Percentiles rank a stretch among this genome's conserved stretches.
These are phyloP conservation scores for Octodon degus DNA, from an alignment of 2,113 vertebrate genomes.

Conservation along the genomic window DNA sequence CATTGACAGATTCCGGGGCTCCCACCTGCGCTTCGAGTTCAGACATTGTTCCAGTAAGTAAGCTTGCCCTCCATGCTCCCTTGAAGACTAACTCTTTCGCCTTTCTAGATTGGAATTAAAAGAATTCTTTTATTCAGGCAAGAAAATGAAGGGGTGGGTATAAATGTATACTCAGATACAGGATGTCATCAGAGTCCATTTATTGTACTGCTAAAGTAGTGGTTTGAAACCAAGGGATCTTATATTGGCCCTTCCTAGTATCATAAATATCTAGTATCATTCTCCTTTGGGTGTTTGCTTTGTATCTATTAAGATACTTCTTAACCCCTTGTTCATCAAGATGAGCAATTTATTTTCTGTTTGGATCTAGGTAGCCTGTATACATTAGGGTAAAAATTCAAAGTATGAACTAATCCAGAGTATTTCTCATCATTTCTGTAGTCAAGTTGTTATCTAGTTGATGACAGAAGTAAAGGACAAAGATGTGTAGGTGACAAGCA, in stretches of 20 bases:
- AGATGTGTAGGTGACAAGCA: neutral
- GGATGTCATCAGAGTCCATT: neutral
- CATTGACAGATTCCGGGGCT: slow-evolving; percentile 95
- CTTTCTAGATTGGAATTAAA: neutral
- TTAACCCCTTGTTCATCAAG: neutral
- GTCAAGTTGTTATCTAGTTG: slow-evolving; percentile 17
- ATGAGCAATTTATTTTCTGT: neutral
- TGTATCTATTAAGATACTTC: neutral
- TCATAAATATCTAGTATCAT: neutral
- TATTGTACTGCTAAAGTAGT: slow-evolving; percentile 11
- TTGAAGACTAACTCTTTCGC: neutral
- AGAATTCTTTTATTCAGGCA: slow-evolving; percentile 7
- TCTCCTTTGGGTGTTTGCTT: slow-evolving; percentile 40
- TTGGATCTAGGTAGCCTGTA: neutral
- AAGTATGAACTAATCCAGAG: neutral
- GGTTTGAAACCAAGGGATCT: neutral
- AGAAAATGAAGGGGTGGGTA: neutral
- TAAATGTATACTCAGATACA: slow-evolving; percentile 21
- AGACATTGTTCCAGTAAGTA: slow-evolving; percentile 97
- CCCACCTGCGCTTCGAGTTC: slow-evolving; percentile 98
- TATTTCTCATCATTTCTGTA: slow-evolving; percentile 22
- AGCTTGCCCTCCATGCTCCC: neutral
- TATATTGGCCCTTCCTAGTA: neutral
- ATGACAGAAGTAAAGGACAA: slow-evolving; percentile 19
- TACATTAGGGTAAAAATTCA: neutral